These are phyloP conservation scores for human DNA, from an alignment of 2,113 vertebrate species.

Conservation along the genomic window DNA sequence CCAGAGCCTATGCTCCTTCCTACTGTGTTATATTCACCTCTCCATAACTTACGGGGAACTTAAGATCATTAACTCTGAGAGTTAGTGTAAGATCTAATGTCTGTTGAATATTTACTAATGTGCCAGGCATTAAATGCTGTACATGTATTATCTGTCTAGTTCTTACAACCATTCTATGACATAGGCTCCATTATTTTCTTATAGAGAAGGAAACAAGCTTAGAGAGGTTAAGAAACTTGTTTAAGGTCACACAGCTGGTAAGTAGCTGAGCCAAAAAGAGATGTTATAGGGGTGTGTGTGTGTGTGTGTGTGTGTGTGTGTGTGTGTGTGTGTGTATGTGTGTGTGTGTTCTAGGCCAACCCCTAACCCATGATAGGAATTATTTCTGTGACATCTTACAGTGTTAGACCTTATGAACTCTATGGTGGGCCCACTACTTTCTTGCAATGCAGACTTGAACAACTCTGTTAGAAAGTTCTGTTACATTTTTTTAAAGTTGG, in stretches of 20 bases:
- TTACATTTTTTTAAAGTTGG: too few relatives aligned
- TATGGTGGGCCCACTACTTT: background rate
- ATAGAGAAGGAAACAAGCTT: background rate
- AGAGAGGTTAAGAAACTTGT: background rate
- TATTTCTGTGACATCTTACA: background rate
- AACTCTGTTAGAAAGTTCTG: background rate
- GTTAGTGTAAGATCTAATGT: background rate
- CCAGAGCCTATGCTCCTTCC: background rate
- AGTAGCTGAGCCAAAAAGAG: background rate
- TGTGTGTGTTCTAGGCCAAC: background rate
- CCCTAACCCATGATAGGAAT: background rate
- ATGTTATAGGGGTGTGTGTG: too few relatives aligned
- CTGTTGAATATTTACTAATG: background rate
- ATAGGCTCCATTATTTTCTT: background rate
- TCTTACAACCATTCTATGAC: background rate
- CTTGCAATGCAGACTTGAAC: background rate
- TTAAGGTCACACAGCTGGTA: background rate
- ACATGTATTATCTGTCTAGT: background rate
- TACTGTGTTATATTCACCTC: background rate
- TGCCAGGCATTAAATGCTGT: background rate
- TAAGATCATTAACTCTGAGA: background rate
- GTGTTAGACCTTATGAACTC: background rate
- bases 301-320: background rate
- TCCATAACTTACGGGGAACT: background rate
- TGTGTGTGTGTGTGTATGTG: background rate